Percentiles rank a stretch among this genome's conserved stretches.
Evolutionary conservation across 2,113 vertebrate genomes (phyloP).

Genomic region (Sciurus niger): DNA sequence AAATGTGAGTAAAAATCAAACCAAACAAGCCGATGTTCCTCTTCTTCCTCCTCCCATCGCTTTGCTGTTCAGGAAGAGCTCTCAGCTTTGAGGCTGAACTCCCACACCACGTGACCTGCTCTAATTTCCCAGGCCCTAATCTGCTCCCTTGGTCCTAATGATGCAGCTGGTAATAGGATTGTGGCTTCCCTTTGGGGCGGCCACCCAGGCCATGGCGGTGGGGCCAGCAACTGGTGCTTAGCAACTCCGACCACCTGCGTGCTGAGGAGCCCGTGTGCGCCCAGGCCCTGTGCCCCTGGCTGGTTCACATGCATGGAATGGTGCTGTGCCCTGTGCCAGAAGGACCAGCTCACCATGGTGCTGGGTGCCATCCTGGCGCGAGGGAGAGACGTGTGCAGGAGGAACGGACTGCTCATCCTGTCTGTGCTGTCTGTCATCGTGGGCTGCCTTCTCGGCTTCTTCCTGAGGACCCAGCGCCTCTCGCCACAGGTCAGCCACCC

Average conservation of each 20-base stretch:
- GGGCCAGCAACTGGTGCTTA: conserved; percentile 88
- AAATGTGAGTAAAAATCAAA: neutral
- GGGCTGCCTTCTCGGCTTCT: conserved; percentile 98
- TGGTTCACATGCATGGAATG: conserved; percentile 70
- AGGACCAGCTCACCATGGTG: conserved; percentile 89
- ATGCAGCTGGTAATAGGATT: conserved; percentile 97
- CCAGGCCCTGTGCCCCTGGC: conserved; percentile 85
- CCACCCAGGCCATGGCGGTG: conserved; percentile 91
- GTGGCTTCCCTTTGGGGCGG: conserved; percentile 94
- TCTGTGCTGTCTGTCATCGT: conserved; percentile 97
- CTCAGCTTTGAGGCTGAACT: conserved; percentile 25
- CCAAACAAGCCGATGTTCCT: neutral
- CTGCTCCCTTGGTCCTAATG: conserved; percentile 94
- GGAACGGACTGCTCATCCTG: conserved; percentile 97
- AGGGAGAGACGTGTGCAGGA: conserved; percentile 95
- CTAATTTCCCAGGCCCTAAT: conserved; percentile 98
- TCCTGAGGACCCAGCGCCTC: conserved; percentile 95
- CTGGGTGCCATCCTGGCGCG: conserved; percentile 92
- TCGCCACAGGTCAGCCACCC: conserved; percentile 94
- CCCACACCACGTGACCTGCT: conserved; percentile 84
- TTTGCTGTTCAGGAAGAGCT: neutral
- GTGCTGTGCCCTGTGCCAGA: conserved; percentile 80
- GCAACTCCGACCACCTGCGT: conserved; percentile 48
- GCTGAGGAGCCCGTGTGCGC: conserved; percentile 88
- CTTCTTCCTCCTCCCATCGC: neutral